Evolutionary conservation across 2,797 vertebrate genomes (phyloP).

Genomic region (Diplodus puntazzo): DNA sequence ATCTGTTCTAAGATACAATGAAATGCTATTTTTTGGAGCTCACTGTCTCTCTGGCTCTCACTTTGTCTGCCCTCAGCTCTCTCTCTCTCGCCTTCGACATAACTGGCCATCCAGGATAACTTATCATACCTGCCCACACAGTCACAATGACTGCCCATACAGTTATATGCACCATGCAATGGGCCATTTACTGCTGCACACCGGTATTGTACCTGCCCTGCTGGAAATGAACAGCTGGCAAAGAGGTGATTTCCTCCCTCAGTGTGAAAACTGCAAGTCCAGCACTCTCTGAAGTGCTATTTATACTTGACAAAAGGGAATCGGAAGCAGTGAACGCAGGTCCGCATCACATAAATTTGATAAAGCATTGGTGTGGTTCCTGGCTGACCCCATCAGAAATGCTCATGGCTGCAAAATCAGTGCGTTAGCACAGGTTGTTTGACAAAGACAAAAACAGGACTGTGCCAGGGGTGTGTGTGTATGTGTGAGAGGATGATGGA

Average conservation of each 20-base stretch:
- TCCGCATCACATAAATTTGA: constrained; percentile 58
- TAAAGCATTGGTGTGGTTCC: constrained; percentile 43
- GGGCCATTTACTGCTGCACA: constrained; percentile 42
- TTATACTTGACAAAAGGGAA: constrained; percentile 56
- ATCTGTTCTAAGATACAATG: constrained; percentile 45
- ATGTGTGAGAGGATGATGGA: constrained; percentile 19
- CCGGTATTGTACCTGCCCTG: constrained; percentile 40
- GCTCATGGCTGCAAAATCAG: constrained; percentile 42
- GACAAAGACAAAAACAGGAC: constrained; percentile 60
- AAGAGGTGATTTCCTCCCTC: constrained; percentile 52
- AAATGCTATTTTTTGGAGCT: constrained; percentile 39
- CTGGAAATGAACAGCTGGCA: constrained; percentile 66
- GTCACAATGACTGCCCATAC: constrained; percentile 39
- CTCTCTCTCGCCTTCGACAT: constrained; percentile 3
- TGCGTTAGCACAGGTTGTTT: constrained; percentile 47
- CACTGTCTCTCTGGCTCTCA: constrained; percentile 39
- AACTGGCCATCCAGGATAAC: constrained; percentile 36
- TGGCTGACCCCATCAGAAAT: constrained; percentile 54
- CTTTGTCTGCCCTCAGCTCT: constrained; percentile 26
- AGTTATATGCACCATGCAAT: constrained; percentile 42
- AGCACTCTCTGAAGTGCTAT: constrained; percentile 63
- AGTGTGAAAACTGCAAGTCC: constrained; percentile 62
- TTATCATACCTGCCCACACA: constrained; percentile 57
- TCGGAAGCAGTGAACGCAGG: constrained; percentile 5
- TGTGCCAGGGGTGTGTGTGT: not conserved